A percentile compares a stretch with the other conserved stretches of the same genome.
Evolutionary conservation across 2,113 vertebrate species (phyloP).

Genomic region (Marmota monax): DNA sequence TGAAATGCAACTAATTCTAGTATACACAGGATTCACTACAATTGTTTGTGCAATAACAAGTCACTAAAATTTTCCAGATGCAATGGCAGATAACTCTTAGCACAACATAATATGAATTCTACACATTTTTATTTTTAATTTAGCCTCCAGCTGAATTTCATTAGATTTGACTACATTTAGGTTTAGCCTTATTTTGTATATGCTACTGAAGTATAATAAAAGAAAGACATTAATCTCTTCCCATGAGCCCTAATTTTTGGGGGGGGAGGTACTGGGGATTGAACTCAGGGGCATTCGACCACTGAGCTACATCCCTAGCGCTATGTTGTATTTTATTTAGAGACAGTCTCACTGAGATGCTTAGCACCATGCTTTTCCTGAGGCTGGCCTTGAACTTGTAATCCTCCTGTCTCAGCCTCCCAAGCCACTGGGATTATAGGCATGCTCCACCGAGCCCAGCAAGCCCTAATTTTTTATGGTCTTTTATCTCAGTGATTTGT

Average conservation of each 20-base stretch:
- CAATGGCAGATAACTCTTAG: slow-evolving; percentile 21
- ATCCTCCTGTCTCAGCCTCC: too few relatives aligned
- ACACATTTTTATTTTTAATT: slow-evolving; percentile 45
- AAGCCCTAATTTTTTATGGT: background rate
- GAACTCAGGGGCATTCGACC: too few relatives aligned
- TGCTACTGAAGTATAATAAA: slow-evolving; percentile 59
- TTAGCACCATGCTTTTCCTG: too few relatives aligned
- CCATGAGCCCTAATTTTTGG: background rate
- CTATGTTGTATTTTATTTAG: too few relatives aligned
- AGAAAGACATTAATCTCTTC: slow-evolving; percentile 52
- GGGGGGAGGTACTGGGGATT: too few relatives aligned
- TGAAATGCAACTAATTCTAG: background rate
- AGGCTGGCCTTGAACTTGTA: too few relatives aligned
- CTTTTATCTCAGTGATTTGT: slow-evolving; percentile 58
- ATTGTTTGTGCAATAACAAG: slow-evolving; percentile 45
- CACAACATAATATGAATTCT: slow-evolving; percentile 39
- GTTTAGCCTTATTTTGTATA: slow-evolving; percentile 62
- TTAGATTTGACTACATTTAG: slow-evolving; percentile 62
- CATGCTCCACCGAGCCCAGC: too few relatives aligned
- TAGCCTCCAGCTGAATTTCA: slow-evolving; percentile 57
- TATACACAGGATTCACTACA: slow-evolving; percentile 26
- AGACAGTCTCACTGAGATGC: too few relatives aligned
- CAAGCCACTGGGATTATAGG: too few relatives aligned
- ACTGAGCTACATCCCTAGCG: too few relatives aligned
- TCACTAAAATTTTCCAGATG: slow-evolving; percentile 54